These are phyloP conservation scores for Hormaphis cornu DNA, from an alignment of 1,140 invertebrate species.

Conservation along the genomic window DNA sequence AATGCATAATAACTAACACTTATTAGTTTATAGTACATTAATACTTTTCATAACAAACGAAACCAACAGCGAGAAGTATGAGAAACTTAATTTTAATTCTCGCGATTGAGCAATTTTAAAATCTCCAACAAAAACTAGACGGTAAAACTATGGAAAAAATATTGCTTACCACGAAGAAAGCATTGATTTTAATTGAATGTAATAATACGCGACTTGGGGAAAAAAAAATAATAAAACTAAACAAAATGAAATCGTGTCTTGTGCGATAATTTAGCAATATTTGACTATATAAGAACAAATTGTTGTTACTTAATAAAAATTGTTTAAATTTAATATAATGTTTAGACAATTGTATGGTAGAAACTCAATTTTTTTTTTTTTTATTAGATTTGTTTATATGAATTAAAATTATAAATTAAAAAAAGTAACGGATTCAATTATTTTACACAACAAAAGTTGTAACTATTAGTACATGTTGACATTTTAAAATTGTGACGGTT, in stretches of 20 bases:
- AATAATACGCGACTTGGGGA: no score
- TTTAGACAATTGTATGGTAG: not conserved
- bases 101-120: not conserved
- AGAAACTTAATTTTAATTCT: not conserved
- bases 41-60: no score
- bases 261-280: no score
- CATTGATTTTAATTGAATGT: no score
- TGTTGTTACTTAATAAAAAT: not conserved
- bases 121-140: not conserved
- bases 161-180: no score
- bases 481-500: not conserved
- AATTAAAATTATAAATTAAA: not conserved
- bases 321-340: not conserved
- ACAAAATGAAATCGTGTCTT: no score
- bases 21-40: no score
- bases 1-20: no score
- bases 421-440: not conserved
- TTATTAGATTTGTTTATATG: not conserved
- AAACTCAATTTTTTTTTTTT: not conserved
- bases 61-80: not conserved
- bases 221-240: no score
- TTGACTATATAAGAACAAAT: not conserved
- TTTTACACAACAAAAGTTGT: constrained; percentile 16
- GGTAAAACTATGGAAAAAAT: not conserved
- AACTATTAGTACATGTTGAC: constrained; percentile 11